Conservation (phyloP, 2,797 vertebrate species). For the Garrulus glandarius region DNA sequence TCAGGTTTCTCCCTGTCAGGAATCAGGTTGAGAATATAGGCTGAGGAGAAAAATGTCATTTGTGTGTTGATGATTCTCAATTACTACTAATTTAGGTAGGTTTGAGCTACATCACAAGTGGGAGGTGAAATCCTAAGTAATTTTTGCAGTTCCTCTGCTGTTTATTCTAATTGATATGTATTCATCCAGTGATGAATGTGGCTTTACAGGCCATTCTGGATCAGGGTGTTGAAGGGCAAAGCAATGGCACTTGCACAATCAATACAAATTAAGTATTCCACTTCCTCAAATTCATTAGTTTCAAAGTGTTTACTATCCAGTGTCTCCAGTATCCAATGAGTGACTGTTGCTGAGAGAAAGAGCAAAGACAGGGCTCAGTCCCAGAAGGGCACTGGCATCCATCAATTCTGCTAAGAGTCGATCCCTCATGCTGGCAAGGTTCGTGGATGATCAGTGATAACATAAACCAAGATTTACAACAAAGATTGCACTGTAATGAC, state of each 20-base stretch:
- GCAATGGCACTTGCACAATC: neutral
- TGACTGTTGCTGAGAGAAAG: neutral
- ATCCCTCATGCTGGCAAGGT: neutral
- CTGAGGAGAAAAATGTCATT: neutral
- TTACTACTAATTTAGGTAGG: neutral
- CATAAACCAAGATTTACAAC: constrained; percentile 39
- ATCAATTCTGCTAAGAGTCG: neutral
- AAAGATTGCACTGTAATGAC: neutral
- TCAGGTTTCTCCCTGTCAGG: neutral
- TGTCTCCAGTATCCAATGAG: neutral
- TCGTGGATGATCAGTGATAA: neutral
- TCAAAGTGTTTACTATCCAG: neutral
- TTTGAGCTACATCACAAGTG: neutral
- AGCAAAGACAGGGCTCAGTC: neutral
- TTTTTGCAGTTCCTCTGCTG: neutral
- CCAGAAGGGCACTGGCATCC: neutral
- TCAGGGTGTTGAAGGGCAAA: neutral
- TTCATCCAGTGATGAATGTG: neutral
- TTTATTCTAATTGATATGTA: neutral
- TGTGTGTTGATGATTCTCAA: neutral
- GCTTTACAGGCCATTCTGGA: neutral
- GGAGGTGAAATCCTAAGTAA: constrained; percentile 8
- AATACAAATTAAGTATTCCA: neutral
- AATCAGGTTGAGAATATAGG: neutral
- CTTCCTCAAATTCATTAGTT: constrained; percentile 30